Evolutionary conservation across 1,140 invertebrate genomes (phyloP), one percentile per base, ranked within the genome.

Genomic region (Euglossa dilemma): DNA sequence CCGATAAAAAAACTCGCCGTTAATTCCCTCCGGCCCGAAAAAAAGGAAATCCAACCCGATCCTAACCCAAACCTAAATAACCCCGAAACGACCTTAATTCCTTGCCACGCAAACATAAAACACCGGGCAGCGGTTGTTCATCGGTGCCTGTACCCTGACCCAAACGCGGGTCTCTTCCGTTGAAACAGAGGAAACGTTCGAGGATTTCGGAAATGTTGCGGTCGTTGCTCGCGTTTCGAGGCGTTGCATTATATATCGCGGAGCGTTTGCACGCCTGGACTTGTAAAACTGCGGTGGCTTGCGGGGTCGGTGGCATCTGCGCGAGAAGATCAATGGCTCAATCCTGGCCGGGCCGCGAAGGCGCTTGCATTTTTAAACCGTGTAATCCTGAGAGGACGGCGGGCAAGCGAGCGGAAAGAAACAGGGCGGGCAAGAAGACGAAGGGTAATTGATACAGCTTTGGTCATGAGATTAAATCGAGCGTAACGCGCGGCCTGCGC

Each of bases 381-480:
- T 23, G 61, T 66, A 75, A 67, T 76, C 52, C 61, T 5, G 18
- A 66, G 28, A 25, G 59, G 16, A 23, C 16, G 14, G 57, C 61
- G 9, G 36, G 9, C 54, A 61, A 75, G 69, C 70, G 20, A 54
- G 57, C 28, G 69, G 36, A 74, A 80, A 74, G 70, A 71, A 79
- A 43, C 45, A 71, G 70, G 61, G 36, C n/a, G 63, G 52, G 52
- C 50, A 74, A 80, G 77, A 78, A 69, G 71, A 82, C 47, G 52
- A 73, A 72, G 72, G 56, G 82, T 89, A 90, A 90, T 89, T 89
- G 85, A 88, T 89, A 89, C 86, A 89, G 89, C 82, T 88, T 86
- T 85, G 84, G 80, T 86, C 87, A 84, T 78, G 61, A 84, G 84
- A 89, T 88, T 89, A 90, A 88, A 89, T 90, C 83, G 89, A 89